Conservation (phyloP, 2,888 invertebrate genomes). For the Molorchus minor region DNA sequence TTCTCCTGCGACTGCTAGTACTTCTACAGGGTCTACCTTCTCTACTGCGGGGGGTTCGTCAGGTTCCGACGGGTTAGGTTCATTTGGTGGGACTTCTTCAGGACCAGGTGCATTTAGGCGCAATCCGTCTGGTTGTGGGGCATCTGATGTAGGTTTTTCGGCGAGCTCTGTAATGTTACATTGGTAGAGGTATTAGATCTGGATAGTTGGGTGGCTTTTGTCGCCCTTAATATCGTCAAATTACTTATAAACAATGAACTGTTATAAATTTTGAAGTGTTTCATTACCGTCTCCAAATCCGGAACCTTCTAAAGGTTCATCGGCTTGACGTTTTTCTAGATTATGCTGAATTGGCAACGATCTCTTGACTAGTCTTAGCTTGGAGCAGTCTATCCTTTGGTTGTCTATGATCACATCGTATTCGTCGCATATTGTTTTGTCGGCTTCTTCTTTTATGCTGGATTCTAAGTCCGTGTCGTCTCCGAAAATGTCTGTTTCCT, state of each 20-base stretch:
- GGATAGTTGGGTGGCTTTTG: too few relatives aligned
- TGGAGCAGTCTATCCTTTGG: constrained; percentile 32
- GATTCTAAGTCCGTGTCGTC: constrained; percentile 1
- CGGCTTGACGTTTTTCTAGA: constrained; percentile 34
- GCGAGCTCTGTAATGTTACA: too few relatives aligned
- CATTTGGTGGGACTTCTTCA: not conserved
- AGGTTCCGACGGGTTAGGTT: not conserved
- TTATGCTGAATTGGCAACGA: constrained; percentile 15
- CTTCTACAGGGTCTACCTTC: constrained; percentile 2
- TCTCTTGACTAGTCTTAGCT: constrained; percentile 28
- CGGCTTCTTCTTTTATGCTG: constrained; percentile 10
- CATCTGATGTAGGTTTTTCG: too few relatives aligned
- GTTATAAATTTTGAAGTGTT: not conserved
- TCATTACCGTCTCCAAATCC: constrained; percentile 41
- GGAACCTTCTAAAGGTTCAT: constrained; percentile 34
- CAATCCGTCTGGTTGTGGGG: not conserved
- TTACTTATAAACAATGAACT: too few relatives aligned
- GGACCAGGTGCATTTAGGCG: too few relatives aligned
- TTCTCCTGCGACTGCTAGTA: constrained; percentile 8
- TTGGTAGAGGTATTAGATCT: not conserved
- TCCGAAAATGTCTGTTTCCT: constrained; percentile 22
- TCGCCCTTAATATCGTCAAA: too few relatives aligned
- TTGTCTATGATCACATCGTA: constrained; percentile 30
- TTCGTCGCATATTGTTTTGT: constrained; percentile 35
- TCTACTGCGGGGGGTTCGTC: not conserved